Base-by-base conservation (phyloP, 2,113 vertebrate genomes). In the Ammospiza caudacuta region DNA sequence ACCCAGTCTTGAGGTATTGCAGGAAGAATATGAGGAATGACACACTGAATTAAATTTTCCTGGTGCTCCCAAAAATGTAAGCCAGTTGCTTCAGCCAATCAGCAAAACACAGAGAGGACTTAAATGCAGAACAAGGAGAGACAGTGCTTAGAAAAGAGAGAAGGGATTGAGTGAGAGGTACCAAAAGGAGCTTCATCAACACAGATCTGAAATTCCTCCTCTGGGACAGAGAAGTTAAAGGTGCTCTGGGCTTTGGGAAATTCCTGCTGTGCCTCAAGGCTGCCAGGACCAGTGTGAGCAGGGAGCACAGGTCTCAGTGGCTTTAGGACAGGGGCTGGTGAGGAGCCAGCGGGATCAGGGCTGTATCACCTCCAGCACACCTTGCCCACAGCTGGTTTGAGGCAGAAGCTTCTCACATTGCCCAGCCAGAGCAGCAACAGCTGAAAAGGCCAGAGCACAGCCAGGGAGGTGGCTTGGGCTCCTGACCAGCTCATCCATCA, bases 341-440 rank as follows among this genome's bases (percentile, higher is more conserved):
- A 91, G 85, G 62, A 59, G 49, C 35, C 44, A 12, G 39, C 29
- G 62, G 18, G 12, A 19, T 5, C 0, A 0, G 37, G 49, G 28
- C 44, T 67, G 15, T 0, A 1, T 22, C 63, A 64, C 33, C 43
- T 24, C 82, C 1, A 68, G 70, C 9, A 5, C 46, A 49, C 39
- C 25, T 63, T 63, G 37, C 37, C 77, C 35, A 44, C 14, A 0
- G 1, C 22, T 21, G 2, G n/a, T 70, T 52, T 28, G 11, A 72
- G 49, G 55, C 46, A 52, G 87, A 95, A 87, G 18, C 19, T 49
- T 63, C 73, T 22, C 57, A 31, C 1, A 0, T 74, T 83, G 81
- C 43, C 51, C 55, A 89, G 33, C 28, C 79, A 51, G 43, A 47
- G 61, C 61, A 89, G 82, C 28, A 27, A 54, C 9, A 70, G n/a